A percentile compares a stretch with the other conserved stretches of the same genome.
These are phyloP conservation scores for Ginglymostoma cirratum DNA, from an alignment of 2,113 vertebrate species.

Conservation along the genomic window DNA sequence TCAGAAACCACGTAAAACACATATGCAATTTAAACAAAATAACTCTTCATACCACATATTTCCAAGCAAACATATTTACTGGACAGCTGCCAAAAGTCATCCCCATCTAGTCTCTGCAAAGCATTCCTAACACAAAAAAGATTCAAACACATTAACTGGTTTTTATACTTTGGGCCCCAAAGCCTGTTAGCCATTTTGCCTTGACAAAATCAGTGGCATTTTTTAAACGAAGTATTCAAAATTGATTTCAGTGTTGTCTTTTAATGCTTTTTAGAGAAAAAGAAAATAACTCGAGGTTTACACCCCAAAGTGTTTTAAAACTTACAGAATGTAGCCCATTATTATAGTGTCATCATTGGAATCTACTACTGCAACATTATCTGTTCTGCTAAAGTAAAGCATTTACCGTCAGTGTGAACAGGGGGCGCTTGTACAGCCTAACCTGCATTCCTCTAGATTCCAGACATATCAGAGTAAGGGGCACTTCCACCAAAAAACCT, in stretches of 20 bases:
- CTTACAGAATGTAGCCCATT: background rate
- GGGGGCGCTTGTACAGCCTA: background rate
- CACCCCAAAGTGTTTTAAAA: background rate
- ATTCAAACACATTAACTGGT: background rate
- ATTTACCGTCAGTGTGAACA: background rate
- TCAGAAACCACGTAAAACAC: background rate
- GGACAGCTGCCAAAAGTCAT: background rate
- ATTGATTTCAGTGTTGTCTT: background rate
- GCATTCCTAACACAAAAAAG: background rate
- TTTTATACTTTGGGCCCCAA: background rate
- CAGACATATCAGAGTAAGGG: background rate
- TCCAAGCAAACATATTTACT: background rate
- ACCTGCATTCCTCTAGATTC: background rate
- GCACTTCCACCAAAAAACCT: background rate
- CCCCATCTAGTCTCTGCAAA: background rate
- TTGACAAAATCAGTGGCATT: background rate
- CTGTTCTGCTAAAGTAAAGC: background rate
- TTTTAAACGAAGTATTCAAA: background rate
- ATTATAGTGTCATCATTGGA: background rate
- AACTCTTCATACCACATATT: background rate
- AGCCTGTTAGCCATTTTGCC: background rate
- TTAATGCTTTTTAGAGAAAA: background rate
- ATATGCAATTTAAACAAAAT: background rate
- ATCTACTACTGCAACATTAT: background rate
- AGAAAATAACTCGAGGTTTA: background rate